Base-by-base conservation (phyloP, 2,888 invertebrate species). In the Saturnia pavonia region DNA sequence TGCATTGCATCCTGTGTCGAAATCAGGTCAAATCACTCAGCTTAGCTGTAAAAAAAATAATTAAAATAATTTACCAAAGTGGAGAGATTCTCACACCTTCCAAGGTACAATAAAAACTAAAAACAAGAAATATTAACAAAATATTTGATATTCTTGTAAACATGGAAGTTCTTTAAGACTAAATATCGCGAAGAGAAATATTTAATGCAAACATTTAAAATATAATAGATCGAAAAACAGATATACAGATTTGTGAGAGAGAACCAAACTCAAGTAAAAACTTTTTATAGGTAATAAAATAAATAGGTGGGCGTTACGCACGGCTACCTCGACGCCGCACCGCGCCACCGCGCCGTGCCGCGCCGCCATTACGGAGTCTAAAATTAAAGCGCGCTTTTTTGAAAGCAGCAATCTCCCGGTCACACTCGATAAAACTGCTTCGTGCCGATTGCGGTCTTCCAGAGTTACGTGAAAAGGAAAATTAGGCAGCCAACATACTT, bases 321-420 rank as follows among this genome's bases (percentile, higher is more conserved):
- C 92, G 92, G 84, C 79, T 81, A 87, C 82, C 77, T 76, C 79
- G 81, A 77, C 81, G 16, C 4, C 48, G 48, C 48, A 16, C 12
- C 45, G 45, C 45, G 84, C 77, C 82, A 78, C 86, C 82, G 51
- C 51, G n/a, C n/a, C n/a, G n/a, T n/a, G 22, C 43, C 43, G 43
- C 51, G 84, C 78, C 82, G 78, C 86, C 82, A 81, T 82, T 82
- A 82, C 83, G 81, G 82, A 80, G 85, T 80, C 87, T 91, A 85
- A 89, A 92, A 91, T 92, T 93, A 91, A 92, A 91, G 86, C 88
- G 88, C 85, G 90, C 90, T 90, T 91, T 91, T 91, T 91, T 88
- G 90, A 90, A 87, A 90, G 87, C 88, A 83, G 80, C 88, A 87
- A 89, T 88, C 89, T 86, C 80, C 85, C 88, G 85, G 92, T 92